Base-by-base conservation (phyloP, 2,888 invertebrate genomes). In the Balanococcus diminutus region DNA sequence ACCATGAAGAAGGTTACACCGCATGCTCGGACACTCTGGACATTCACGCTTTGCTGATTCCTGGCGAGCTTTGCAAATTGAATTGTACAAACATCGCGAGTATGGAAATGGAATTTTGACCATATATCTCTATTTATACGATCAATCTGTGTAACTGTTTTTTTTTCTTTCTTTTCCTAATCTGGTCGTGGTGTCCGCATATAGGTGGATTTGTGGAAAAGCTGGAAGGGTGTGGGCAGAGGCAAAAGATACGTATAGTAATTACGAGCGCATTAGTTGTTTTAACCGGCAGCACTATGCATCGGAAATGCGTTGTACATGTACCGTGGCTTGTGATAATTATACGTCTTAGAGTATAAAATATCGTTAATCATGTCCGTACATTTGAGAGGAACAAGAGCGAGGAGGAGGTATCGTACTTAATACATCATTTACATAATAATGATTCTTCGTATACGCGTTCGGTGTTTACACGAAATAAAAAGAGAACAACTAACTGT, bases 341-440 rank as follows among this genome's bases (percentile, higher is more conserved):
- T 72, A 72, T 72, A 72, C 72, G 72, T 72, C 72, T 72, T 32
- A 46, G 72, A 28, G 72, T 72, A 72, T 72, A 72, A 72, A 72
- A 72, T 72, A 72, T 72, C 72, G 72, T 72, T 72, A 72, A 72
- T 72, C 72, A 72, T 72, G 72, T 72, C 72, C 31, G 72, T 72
- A 72, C 72, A 36, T 36, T 36, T 36, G 3, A 36, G 4, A n/a
- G n/a, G n/a, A n/a, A n/a, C n/a, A n/a, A n/a, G 31, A 31, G 31
- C 16, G 72, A 32, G 72, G 72, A n/a, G 46, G 46, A 46, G 67
- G 22, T 25, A n/a, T 72, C 72, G 28, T 31, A 32, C 31, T 31
- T 72, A 72, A 72, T 72, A 32, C 72, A 72, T 72, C 72, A 72
- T 72, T 72, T 72, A 72, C 72, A 72, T 72, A 72, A 72, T 72